These are phyloP conservation scores for Phylloscopus collybita DNA, from an alignment of 2,797 vertebrate species.

Conservation along the genomic window DNA sequence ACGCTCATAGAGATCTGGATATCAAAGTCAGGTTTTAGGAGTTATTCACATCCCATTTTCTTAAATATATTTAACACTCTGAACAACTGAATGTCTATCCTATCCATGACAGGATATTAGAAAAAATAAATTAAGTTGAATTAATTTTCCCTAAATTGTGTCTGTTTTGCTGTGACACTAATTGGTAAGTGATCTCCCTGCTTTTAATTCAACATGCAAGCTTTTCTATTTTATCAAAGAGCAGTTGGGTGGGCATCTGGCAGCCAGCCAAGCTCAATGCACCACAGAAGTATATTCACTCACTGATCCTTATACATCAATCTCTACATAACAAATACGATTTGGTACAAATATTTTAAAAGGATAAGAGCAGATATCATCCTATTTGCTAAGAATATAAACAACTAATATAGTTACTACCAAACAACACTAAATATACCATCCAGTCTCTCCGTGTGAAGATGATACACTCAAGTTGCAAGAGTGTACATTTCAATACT, in stretches of 20 bases:
- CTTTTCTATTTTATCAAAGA: neutral
- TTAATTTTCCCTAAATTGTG: neutral
- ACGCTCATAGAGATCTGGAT: neutral
- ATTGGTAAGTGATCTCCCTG: neutral
- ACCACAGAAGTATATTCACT: neutral
- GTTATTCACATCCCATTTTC: neutral
- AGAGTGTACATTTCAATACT: neutral
- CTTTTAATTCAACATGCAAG: neutral
- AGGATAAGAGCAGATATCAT: neutral
- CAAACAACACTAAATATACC: neutral
- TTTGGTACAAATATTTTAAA: neutral
- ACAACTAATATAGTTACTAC: neutral
- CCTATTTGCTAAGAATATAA: neutral
- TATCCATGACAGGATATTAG: neutral
- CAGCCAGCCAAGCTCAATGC: neutral
- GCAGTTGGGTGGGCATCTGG: neutral
- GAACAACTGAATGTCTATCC: neutral
- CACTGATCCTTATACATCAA: neutral
- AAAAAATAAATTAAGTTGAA: neutral
- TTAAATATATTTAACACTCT: neutral
- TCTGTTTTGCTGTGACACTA: neutral
- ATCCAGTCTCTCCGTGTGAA: neutral
- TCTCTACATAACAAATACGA: neutral
- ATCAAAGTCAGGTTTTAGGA: neutral
- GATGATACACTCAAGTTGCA: neutral